A percentile compares a stretch with the other conserved stretches of the same genome.
phyloP scores from a whole-genome alignment of 1,140 invertebrate species.

The Pentalonia nigronervosa region DNA sequence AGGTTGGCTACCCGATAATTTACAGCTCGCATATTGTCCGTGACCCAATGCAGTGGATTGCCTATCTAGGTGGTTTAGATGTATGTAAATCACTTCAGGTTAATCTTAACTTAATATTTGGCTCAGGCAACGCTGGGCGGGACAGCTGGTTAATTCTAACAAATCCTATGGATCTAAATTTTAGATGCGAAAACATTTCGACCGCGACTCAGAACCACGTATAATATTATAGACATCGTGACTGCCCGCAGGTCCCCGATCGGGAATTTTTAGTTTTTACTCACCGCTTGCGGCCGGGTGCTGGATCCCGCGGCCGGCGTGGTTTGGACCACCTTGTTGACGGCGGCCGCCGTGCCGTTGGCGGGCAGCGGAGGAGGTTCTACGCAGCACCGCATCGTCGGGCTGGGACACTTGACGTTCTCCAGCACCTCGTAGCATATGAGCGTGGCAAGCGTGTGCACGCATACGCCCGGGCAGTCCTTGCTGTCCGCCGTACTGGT shows the following conservation, averaged over 20 bases:
- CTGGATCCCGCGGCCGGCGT: conserved; percentile 38
- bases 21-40: no score
- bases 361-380: conserved; percentile 69
- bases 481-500: conserved; percentile 82
- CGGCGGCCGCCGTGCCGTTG: conserved; percentile 59
- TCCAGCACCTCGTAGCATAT: conserved; percentile 85
- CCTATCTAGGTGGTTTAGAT: no score
- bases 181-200: no score
- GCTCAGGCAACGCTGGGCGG: no score
- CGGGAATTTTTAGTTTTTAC: neutral
- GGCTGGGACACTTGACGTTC: conserved; percentile 77
- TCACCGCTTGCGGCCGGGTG: conserved; percentile 41
- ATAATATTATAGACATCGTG: no score
- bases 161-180: no score
- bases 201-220: no score
- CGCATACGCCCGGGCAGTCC: conserved; percentile 85
- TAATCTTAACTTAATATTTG: no score
- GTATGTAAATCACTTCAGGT: no score
- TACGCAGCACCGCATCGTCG: conserved; percentile 83
- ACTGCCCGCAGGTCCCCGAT: neutral
- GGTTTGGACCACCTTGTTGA: conserved; percentile 32
- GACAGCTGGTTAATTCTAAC: no score
- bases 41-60: no score
- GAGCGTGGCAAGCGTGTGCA: conserved; percentile 80
- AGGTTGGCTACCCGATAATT: no score